A percentile compares a stretch with the other conserved stretches of the same genome.
These are phyloP conservation scores for Cercopithecus mona DNA, from an alignment of 2,113 vertebrate species.

Conservation along the genomic window DNA sequence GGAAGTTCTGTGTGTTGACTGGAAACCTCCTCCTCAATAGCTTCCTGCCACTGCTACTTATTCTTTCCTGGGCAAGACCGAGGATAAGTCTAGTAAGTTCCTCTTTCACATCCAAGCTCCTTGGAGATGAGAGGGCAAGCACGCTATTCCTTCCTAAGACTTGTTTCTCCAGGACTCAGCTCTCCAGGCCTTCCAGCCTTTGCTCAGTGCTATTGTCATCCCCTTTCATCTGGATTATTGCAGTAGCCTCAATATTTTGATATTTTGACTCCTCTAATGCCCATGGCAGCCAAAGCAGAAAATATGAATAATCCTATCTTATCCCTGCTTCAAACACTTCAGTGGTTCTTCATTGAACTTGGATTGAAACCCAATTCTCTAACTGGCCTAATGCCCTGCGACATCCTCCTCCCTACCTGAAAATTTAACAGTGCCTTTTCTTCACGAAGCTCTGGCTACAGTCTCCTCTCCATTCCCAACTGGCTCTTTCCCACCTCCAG, in stretches of 20 bases:
- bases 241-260: background rate
- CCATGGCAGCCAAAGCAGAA: background rate
- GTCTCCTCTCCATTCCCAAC: background rate
- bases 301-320: background rate
- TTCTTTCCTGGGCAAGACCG: background rate
- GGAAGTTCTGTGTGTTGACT: background rate
- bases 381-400: background rate
- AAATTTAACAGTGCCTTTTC: background rate
- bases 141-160: background rate
- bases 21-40: background rate
- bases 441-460: background rate
- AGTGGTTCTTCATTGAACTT: background rate
- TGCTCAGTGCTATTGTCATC: background rate
- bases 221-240: background rate
- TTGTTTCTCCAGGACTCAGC: background rate
- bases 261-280: background rate
- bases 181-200: background rate
- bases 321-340: background rate
- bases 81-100: background rate
- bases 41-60: background rate
- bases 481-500: background rate
- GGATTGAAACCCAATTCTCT: background rate
- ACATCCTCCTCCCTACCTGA: background rate
- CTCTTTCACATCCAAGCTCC: background rate
- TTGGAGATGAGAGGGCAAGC: background rate